Conservation (phyloP, 1,140 invertebrate species). For the Drosophila eugracilis region DNA sequence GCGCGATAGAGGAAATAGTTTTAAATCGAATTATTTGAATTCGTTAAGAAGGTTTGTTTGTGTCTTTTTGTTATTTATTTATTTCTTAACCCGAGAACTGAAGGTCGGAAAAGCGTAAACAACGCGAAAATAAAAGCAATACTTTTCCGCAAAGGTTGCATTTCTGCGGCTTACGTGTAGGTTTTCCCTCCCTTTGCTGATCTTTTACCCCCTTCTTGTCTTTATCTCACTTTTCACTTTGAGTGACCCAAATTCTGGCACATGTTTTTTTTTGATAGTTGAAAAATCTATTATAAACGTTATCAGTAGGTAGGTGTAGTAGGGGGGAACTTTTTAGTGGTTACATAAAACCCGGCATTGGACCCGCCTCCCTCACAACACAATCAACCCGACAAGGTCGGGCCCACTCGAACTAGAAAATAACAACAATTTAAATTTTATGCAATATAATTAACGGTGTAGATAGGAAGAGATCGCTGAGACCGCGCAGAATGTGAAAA, state of each 20-base stretch:
- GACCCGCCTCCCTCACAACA: slow-evolving; percentile 10
- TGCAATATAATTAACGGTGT: slow-evolving; percentile 47
- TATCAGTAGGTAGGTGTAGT: slow-evolving; percentile 20
- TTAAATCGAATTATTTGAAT: slow-evolving; percentile 18
- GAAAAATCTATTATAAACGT: slow-evolving; percentile 10
- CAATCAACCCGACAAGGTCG: slow-evolving; percentile 9
- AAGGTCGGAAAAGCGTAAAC: slow-evolving; percentile 35
- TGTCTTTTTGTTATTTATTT: slow-evolving; percentile 3
- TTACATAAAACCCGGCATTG: slow-evolving; percentile 40
- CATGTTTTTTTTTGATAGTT: slow-evolving; percentile 46
- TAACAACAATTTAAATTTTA: slow-evolving; percentile 52
- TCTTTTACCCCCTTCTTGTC: slow-evolving; percentile 13
- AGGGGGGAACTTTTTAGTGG: slow-evolving; percentile 1
- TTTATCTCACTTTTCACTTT: not conserved
- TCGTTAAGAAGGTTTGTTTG: slow-evolving; percentile 46
- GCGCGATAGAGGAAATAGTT: slow-evolving; percentile 9
- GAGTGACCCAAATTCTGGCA: slow-evolving; percentile 34
- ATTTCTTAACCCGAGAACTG: slow-evolving; percentile 5
- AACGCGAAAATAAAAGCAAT: slow-evolving; percentile 14
- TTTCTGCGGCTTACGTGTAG: slow-evolving; percentile 27
- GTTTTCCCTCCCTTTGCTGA: slow-evolving; percentile 7
- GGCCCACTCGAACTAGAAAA: slow-evolving; percentile 32
- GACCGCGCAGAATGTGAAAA: slow-evolving; percentile 6
- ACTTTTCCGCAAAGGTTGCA: slow-evolving; percentile 17
- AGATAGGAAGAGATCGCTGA: slow-evolving; percentile 12